phyloP scores from a whole-genome alignment of 2,797 vertebrate species.

The Psittacula derbiana region DNA sequence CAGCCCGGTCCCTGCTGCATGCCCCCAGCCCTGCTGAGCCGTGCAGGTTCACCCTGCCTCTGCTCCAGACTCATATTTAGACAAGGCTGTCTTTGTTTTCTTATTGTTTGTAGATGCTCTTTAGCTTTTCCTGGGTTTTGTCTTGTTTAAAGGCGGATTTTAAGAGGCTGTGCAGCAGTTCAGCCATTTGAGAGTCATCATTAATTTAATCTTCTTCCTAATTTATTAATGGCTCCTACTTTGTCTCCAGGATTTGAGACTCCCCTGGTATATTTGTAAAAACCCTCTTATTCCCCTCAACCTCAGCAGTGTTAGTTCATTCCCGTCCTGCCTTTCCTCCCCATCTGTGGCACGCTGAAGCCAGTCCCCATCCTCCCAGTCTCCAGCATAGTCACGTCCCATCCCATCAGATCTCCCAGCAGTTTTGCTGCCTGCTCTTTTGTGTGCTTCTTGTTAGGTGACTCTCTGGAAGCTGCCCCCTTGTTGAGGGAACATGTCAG shows the following conservation, averaged over 20 bases:
- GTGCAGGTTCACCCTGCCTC: background rate
- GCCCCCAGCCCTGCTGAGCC: background rate
- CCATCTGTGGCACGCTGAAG: rapidly evolving
- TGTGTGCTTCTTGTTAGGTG: background rate
- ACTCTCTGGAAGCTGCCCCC: background rate
- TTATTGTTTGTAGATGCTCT: background rate
- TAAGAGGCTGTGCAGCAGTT: background rate
- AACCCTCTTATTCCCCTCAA: constrained; percentile 7
- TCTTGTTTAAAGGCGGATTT: constrained; percentile 6
- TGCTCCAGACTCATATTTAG: background rate
- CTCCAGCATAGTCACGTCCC: background rate
- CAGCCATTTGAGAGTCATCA: constrained; percentile 63
- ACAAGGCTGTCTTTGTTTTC: constrained; percentile 16
- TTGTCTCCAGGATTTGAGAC: constrained; percentile 37
- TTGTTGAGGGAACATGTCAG: no score
- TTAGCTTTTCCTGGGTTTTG: background rate
- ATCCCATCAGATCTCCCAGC: background rate
- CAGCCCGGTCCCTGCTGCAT: background rate
- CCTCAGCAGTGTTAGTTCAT: background rate
- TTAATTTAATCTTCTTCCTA: constrained; percentile 65
- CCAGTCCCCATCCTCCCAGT: background rate
- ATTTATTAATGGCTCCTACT: constrained; percentile 64
- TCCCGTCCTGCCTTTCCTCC: background rate
- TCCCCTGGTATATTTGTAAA: constrained; percentile 45
- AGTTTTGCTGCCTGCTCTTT: background rate